These are phyloP conservation scores for Acanthochromis polyacanthus DNA, from an alignment of 2,113 vertebrate genomes.

Conservation along the genomic window DNA sequence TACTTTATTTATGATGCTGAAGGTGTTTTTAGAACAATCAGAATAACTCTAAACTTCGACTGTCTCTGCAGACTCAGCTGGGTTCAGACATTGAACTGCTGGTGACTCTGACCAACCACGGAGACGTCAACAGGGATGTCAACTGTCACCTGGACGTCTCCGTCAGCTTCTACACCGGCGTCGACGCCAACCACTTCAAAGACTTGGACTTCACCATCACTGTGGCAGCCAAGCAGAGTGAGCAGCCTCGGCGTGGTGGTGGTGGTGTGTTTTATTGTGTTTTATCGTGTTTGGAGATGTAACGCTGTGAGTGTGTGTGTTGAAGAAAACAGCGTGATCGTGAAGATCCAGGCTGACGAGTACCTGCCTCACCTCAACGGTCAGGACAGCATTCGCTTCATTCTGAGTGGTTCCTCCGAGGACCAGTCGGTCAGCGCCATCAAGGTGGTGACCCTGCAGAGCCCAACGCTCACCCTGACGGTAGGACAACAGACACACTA, in stretches of 20 bases:
- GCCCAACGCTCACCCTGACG: conserved; percentile 83
- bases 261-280: no score
- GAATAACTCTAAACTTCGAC: no score
- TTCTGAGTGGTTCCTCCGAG: conserved; percentile 80
- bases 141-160: conserved; percentile 77
- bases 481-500: conserved; percentile 64
- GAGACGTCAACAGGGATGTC: conserved; percentile 53
- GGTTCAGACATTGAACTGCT: conserved; percentile 85
- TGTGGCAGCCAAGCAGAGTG: conserved; percentile 49
- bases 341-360: conserved; percentile 83
- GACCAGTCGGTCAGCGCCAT: conserved; percentile 78
- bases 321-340: conserved; percentile 73
- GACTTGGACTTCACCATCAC: conserved; percentile 34
- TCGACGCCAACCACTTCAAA: conserved; percentile 82
- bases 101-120: conserved; percentile 85
- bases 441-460: conserved; percentile 77
- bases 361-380: conserved; percentile 87
- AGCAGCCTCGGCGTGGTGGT: neutral
- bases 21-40: no score
- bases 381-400: conserved; percentile 86
- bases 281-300: no score
- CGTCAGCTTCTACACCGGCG: conserved; percentile 90
- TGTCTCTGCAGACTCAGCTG: conserved; percentile 62
- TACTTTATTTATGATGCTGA: no score
- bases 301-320: neutral